Base-by-base conservation (phyloP, 1,140 invertebrate genomes). In the Wasmannia auropunctata region DNA sequence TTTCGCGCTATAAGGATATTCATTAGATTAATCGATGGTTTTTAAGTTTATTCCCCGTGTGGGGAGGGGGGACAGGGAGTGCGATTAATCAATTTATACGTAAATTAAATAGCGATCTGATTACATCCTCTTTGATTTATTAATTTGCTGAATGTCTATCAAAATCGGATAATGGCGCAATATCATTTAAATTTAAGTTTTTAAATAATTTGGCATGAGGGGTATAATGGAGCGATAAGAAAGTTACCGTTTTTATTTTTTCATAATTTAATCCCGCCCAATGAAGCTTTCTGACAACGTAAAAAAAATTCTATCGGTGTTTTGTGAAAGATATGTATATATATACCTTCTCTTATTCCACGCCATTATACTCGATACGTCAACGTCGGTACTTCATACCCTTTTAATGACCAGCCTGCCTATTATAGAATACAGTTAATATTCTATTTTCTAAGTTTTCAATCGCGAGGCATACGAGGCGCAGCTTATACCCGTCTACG, bases 401-500 rank as follows among this genome's bases (percentile, higher is more conserved):
- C 40, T 28, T 31, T 58, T 70, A 58, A 43, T 72, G 37, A 83
- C 31, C 79, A 56, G 8, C 46, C 22, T 31, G 37, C 46, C 62
- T 14, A 80, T 80, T 69, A 69, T 19, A 28, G 77, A 69, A 43
- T 69, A 54, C 77, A 65, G 31, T 80, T 80, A 80, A 80, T 69
- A 58, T 83, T 74, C 67, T 58, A 83, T 83, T 83, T 83, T 83
- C 67, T 83, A 83, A 83, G 79, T 74, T 83, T 72, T 58, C 79
- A 72, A 83, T 58, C 79, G 79, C 79, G 54, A 83, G 51, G 54
- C 37, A 22, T 19, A 37, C 16, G 46, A 31, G 34, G 14, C 77
- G 14, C 60, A 54, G 77, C 79, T 72, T 72, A 83, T 83, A 83
- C 19, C 67, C 79, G 67, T 83, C 51, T 46, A 74, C 56, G 56